These are phyloP conservation scores for Channa argus DNA, from an alignment of 2,113 vertebrate species.

Conservation along the genomic window DNA sequence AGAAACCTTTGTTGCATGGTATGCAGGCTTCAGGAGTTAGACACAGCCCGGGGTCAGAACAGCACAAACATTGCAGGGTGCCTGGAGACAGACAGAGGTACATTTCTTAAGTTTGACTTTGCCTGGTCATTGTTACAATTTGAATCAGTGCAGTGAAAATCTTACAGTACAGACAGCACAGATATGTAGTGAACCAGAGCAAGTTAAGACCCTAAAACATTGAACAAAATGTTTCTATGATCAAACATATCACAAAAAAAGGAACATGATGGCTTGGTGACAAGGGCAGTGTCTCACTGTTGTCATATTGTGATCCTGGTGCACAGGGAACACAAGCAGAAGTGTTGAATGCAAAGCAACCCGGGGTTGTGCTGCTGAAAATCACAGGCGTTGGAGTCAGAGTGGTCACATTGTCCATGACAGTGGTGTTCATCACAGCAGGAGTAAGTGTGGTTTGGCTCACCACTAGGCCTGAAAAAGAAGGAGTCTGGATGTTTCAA, in stretches of 20 bases:
- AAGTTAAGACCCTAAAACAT: background rate
- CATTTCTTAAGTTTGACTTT: background rate
- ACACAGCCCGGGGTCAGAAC: constrained; percentile 77
- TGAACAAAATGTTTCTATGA: background rate
- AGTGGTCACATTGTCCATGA: constrained; percentile 56
- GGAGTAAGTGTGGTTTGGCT: constrained; percentile 82
- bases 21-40: constrained; percentile 78
- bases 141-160: background rate
- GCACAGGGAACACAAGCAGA: constrained; percentile 83
- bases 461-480: constrained; percentile 73
- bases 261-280: background rate
- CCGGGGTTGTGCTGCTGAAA: constrained; percentile 66
- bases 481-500: background rate
- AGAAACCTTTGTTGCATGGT: constrained; percentile 82
- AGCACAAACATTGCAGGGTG: constrained; percentile 85
- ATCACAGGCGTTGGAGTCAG: constrained; percentile 63
- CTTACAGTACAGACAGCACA: background rate
- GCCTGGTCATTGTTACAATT: background rate
- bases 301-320: constrained; percentile 81
- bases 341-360: constrained; percentile 83
- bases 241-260: background rate
- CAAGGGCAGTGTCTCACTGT: constrained; percentile 68
- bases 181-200: background rate
- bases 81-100: constrained; percentile 59
- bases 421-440: constrained; percentile 71